These are phyloP conservation scores for Lacerta agilis DNA, from an alignment of 2,797 vertebrate genomes.

Conservation along the genomic window DNA sequence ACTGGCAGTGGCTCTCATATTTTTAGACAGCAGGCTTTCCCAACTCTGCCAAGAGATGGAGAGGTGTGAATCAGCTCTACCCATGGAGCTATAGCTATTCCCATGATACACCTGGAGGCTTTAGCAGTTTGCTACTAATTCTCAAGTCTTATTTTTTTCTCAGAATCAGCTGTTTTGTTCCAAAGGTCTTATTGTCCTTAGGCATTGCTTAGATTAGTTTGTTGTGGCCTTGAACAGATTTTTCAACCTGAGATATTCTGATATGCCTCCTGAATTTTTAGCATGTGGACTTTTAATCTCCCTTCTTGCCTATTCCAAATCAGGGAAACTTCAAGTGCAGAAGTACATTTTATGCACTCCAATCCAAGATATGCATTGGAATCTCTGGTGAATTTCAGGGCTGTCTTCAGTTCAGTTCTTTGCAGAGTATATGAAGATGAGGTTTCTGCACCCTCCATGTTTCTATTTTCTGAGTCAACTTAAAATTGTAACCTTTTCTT, in stretches of 20 bases:
- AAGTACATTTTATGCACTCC: not conserved
- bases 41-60: too few species aligned
- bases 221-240: not conserved
- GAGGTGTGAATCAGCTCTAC: not conserved
- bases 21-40: too few species aligned
- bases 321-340: not conserved
- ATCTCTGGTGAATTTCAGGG: not conserved
- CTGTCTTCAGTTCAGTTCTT: not conserved
- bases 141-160: not conserved
- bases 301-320: not conserved
- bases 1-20: not conserved
- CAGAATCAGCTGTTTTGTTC: not conserved
- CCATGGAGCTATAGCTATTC: not conserved
- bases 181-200: slow-evolving; percentile 4
- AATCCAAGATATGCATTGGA: not conserved
- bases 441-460: not conserved
- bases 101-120: slow-evolving; percentile 39
- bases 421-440: not conserved
- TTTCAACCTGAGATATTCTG: slow-evolving; percentile 24
- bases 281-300: not conserved
- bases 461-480: not conserved
- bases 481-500: not conserved
- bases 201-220: slow-evolving; percentile 20
- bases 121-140: slow-evolving; percentile 15
- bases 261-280: not conserved